Conservation (phyloP, 2,113 vertebrate species). For the Cyphomyrus discorhynchus region DNA sequence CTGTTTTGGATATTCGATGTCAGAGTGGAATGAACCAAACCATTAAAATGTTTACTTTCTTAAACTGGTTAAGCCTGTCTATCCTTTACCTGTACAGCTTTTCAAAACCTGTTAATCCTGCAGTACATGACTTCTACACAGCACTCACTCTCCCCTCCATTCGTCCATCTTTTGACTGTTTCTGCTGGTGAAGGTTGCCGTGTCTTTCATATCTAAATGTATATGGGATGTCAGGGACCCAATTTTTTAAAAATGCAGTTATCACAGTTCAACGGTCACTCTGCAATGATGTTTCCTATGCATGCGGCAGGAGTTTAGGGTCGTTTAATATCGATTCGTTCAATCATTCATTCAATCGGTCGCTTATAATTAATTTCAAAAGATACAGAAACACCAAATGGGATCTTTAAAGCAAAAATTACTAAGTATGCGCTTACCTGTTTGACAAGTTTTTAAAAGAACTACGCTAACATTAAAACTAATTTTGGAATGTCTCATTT, state of each 20-base stretch:
- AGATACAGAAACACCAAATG: background rate
- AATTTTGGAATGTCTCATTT: background rate
- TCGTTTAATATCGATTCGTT: background rate
- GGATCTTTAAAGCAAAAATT: background rate
- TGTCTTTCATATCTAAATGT: background rate
- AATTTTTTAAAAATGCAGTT: background rate
- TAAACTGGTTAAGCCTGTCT: background rate
- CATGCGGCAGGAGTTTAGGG: background rate
- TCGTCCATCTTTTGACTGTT: background rate
- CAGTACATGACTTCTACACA: background rate
- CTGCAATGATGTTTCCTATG: background rate
- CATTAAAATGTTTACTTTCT: background rate
- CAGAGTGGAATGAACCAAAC: background rate
- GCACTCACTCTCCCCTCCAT: background rate
- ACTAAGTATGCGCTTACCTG: background rate
- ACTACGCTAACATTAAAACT: background rate
- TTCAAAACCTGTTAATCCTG: background rate
- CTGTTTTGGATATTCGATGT: background rate
- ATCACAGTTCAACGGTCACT: background rate
- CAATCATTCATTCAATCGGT: background rate
- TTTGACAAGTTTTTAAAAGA: background rate
- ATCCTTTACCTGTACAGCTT: background rate
- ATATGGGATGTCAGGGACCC: background rate
- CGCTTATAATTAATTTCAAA: background rate
- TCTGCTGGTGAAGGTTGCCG: background rate